phyloP scores from a whole-genome alignment of 2,113 vertebrate genomes.

The Podocnemis expansa region DNA sequence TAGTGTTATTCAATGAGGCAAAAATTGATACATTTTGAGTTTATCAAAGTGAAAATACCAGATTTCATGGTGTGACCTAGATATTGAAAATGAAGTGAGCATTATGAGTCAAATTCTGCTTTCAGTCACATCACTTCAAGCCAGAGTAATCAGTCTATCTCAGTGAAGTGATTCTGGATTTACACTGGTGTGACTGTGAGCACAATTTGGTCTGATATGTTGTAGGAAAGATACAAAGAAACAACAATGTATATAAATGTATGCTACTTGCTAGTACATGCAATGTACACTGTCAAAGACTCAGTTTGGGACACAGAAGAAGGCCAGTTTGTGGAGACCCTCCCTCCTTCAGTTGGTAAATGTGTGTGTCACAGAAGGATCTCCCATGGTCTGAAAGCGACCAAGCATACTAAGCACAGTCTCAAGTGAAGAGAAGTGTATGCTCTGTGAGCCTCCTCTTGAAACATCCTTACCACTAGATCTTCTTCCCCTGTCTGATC shows the following conservation, averaged over 20 bases:
- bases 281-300: not conserved
- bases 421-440: not conserved
- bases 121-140: not conserved
- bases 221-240: not conserved
- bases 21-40: constrained; percentile 61
- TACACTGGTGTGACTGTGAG: not conserved
- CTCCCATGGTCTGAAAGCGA: not conserved
- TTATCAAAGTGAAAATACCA: constrained; percentile 52
- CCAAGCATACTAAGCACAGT: not conserved
- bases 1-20: constrained; percentile 53
- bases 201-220: not conserved
- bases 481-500: not conserved
- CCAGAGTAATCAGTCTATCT: not conserved
- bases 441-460: not conserved
- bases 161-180: not conserved
- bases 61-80: constrained; percentile 27
- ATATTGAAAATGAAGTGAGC: not conserved
- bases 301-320: not conserved
- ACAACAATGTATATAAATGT: not conserved
- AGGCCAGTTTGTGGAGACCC: not conserved
- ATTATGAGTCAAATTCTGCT: not conserved
- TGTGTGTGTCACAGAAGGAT: not conserved
- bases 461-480: not conserved
- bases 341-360: not conserved
- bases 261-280: accelerated